A percentile compares a stretch with the other conserved stretches of the same genome.
phyloP scores from a whole-genome alignment of 2,113 vertebrate species.

The Vanacampus margaritifer region DNA sequence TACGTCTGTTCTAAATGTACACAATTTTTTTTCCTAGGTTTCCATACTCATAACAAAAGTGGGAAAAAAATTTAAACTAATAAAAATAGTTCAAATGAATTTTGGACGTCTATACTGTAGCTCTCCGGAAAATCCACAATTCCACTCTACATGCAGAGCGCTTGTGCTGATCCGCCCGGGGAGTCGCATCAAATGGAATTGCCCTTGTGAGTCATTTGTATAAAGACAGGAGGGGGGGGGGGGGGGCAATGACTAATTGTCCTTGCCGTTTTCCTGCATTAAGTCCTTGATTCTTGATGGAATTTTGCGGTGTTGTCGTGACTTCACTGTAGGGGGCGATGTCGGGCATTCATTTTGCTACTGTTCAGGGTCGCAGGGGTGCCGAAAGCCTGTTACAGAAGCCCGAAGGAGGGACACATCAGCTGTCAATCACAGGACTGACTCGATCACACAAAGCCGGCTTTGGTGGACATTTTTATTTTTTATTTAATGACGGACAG shows the following conservation, averaged over 20 bases:
- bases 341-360: neutral
- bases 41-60: too few relatives aligned
- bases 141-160: conserved; percentile 10
- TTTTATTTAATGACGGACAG: too few relatives aligned
- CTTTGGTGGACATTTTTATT: too few relatives aligned
- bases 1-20: too few relatives aligned
- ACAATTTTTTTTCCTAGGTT: too few relatives aligned
- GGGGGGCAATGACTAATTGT: conserved; percentile 23
- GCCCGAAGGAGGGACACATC: neutral
- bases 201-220: conserved; percentile 31
- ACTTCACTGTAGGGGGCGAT: neutral
- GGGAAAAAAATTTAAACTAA: too few relatives aligned
- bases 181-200: conserved; percentile 44
- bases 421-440: neutral
- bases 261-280: conserved; percentile 8
- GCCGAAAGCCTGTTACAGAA: neutral
- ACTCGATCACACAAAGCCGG: neutral
- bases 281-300: neutral
- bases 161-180: conserved; percentile 16
- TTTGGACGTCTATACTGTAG: too few relatives aligned
- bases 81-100: too few relatives aligned
- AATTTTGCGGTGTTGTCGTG: neutral
- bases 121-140: conserved; percentile 6
- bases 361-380: neutral
- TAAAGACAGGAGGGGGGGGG: neutral